Evolutionary conservation across 2,113 vertebrate genomes (phyloP).

Genomic region (Eclectus roratus): DNA sequence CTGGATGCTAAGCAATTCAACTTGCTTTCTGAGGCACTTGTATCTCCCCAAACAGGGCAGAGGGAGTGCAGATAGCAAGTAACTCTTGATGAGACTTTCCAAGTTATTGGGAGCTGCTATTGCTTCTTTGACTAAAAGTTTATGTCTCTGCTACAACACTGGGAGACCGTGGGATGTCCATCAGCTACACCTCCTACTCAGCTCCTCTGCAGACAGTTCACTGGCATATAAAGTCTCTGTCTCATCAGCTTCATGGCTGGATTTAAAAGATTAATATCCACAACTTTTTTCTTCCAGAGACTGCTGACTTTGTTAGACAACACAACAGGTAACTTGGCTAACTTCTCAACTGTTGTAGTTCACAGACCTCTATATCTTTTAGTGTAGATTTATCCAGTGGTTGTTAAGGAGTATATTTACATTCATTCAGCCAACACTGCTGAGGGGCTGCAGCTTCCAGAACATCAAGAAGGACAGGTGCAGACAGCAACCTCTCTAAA

Average conservation of each 20-base stretch:
- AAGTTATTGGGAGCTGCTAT: background rate
- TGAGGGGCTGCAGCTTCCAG: background rate
- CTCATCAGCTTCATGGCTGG: background rate
- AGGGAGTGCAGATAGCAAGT: accelerated
- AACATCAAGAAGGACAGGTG: background rate
- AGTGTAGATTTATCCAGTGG: background rate
- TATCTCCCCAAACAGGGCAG: background rate
- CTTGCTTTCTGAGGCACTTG: background rate
- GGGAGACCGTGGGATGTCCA: background rate
- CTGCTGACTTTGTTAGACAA: background rate
- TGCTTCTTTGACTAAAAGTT: background rate
- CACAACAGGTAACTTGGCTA: background rate
- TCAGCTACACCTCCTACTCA: background rate
- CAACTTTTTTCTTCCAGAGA: background rate
- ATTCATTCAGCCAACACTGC: background rate
- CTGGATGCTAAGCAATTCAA: background rate
- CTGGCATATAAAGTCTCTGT: background rate
- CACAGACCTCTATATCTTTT: background rate
- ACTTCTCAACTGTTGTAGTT: background rate
- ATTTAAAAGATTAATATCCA: background rate
- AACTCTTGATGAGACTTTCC: background rate
- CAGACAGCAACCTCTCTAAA: background rate
- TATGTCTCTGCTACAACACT: background rate
- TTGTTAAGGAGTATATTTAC: background rate
- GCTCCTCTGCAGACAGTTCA: background rate